A percentile compares a stretch with the other conserved stretches of the same genome.
phyloP scores from a whole-genome alignment of 2,797 vertebrate species.

The Staurois parvus region DNA sequence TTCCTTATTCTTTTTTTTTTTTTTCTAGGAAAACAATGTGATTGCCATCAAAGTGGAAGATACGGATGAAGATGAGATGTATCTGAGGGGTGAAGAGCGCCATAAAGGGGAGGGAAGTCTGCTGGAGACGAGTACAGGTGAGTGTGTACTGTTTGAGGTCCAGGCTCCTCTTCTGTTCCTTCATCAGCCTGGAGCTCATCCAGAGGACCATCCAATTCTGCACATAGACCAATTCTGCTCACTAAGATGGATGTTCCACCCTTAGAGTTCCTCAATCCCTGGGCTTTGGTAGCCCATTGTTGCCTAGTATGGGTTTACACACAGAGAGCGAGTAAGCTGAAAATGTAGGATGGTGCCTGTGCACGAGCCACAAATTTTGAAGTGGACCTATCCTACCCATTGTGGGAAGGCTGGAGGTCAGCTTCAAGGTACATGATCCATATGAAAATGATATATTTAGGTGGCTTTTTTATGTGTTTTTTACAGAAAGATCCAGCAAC shows the following conservation, averaged over 20 bases:
- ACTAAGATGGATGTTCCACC: too few species aligned
- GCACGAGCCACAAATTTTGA: too few species aligned
- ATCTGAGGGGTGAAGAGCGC: neutral
- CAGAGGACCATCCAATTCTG: neutral
- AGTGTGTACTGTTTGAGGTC: neutral
- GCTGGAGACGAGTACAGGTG: neutral
- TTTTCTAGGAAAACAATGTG: neutral
- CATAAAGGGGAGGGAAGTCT: neutral
- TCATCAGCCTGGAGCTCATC: too few species aligned
- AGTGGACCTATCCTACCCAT: too few species aligned
- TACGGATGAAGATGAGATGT: neutral
- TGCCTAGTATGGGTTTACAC: too few species aligned
- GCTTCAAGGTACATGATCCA: too few species aligned
- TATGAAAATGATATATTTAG: neutral
- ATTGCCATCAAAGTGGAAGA: neutral
- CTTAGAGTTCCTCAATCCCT: too few species aligned
- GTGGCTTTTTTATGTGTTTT: neutral
- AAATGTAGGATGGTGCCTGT: too few species aligned
- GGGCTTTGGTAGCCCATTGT: too few species aligned
- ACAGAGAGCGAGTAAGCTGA: too few species aligned
- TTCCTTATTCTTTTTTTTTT: neutral
- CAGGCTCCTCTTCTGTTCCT: neutral
- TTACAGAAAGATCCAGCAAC: neutral
- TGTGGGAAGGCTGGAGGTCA: too few species aligned
- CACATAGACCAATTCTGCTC: neutral